Base-by-base conservation (phyloP, 2,113 vertebrate genomes). In the Burhinus oedicnemus region DNA sequence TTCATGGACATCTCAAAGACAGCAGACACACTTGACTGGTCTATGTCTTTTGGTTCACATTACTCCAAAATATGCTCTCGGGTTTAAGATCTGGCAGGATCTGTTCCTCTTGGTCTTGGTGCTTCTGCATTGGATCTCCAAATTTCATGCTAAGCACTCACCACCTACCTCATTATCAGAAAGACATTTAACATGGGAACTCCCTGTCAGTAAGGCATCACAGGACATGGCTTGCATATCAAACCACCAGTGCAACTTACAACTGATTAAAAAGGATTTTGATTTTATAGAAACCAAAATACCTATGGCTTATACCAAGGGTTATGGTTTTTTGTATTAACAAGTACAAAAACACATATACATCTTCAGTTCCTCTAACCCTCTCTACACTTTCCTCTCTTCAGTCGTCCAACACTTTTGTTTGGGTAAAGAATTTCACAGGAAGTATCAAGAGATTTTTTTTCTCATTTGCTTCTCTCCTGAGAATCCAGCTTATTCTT, bases 391-490 rank as follows among this genome's bases (percentile, higher is more conserved):
- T 27, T 40, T 75, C 49, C 36, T 65, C 54, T 80, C 75, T 42
- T 6, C 8, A 74, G 54, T 15, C 60, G 20, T n/a, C 45, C 58
- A 75, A 85, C 27, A 62, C 23, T 38, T 61, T 40, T 64, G 42
- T 58, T 29, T 71, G 34, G 45, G 38, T 64, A 91, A 93, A 85
- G 62, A 92, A 84, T 66, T 87, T 71, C 87, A 86, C n/a, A 68
- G 62, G 80, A 90, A 91, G 22, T 23, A 57, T 64, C 42, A 62
- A n/a, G n/a, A 78, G 55, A 80, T 7, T 49, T 80, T 87, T 87
- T 92, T 79, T 76, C 40, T 77, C 60, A 40, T 68, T 90, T 65
- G 54, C 42, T 68, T 91, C 47, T 93, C 71, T 89, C 77, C 29
- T 25, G 12, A 71, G 44, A 64, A n/a, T 44, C 42, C 51, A 27